Percentiles rank a stretch among this genome's conserved stretches.
These are phyloP conservation scores for Brachionus rubens DNA, from an alignment of 1,140 invertebrate species.

Conservation along the genomic window DNA sequence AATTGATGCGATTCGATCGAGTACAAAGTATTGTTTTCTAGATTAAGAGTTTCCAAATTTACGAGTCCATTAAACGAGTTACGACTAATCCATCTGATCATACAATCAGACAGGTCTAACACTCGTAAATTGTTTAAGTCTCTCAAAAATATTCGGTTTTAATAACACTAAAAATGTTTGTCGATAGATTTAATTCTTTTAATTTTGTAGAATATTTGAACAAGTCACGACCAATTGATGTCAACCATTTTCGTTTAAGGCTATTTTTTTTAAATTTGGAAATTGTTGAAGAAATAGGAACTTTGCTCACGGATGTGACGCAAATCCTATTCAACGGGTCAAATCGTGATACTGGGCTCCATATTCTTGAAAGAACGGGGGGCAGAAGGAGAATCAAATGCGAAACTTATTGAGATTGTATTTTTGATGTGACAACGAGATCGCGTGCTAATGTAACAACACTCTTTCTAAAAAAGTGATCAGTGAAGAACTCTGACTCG, in stretches of 20 bases:
- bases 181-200: background rate
- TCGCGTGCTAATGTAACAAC: too few relatives aligned
- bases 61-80: slow-evolving; percentile 12
- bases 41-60: slow-evolving; percentile 20
- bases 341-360: background rate
- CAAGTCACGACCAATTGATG: background rate
- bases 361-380: background rate
- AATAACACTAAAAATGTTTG: slow-evolving; percentile 4
- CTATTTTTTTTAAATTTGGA: slow-evolving; percentile 3
- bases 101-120: background rate
- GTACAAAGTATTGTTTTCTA: slow-evolving; percentile 16
- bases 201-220: background rate
- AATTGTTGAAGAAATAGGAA: slow-evolving; percentile 11
- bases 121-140: background rate
- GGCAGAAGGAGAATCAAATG: background rate
- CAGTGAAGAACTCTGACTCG: background rate
- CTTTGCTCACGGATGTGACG: background rate
- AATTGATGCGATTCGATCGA: slow-evolving; percentile 25
- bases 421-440: background rate
- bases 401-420: background rate
- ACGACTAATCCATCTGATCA: slow-evolving; percentile 28
- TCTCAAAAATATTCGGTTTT: slow-evolving; percentile 20
- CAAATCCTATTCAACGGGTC: slow-evolving; percentile 4
- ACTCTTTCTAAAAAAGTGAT: background rate
- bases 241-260: background rate